Conservation (phyloP, 1,140 invertebrate genomes). For the Oryzaephilus surinamensis region DNA sequence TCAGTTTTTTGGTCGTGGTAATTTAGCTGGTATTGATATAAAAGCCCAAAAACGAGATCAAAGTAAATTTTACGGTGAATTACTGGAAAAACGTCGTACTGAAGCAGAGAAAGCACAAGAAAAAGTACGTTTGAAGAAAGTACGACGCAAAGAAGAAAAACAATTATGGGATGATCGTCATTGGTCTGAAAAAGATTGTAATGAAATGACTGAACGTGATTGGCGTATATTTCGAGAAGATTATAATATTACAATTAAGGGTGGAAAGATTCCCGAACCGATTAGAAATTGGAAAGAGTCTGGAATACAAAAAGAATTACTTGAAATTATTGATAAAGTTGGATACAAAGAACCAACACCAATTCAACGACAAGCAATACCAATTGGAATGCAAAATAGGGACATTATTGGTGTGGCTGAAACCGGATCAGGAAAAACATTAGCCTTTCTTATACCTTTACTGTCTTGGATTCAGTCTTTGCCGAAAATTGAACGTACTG, state of each 20-base stretch:
- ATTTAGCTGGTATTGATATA: slow-evolving; percentile 95
- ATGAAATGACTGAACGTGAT: slow-evolving; percentile 98
- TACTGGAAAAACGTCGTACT: slow-evolving; percentile 89
- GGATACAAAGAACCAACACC: slow-evolving; percentile 98
- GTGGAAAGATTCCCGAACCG: slow-evolving; percentile 93
- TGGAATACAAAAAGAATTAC: slow-evolving; percentile 79
- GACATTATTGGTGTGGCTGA: slow-evolving; percentile 99
- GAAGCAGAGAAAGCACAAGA: slow-evolving; percentile 98
- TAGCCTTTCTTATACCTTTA: slow-evolving; percentile 95
- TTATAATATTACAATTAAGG: slow-evolving; percentile 98
- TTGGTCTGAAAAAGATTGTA: slow-evolving; percentile 90
- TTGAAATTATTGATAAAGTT: slow-evolving; percentile 91
- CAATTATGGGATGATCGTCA: slow-evolving; percentile 98
- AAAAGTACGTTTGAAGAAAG: slow-evolving; percentile 84
- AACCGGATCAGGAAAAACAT: slow-evolving; percentile 88
- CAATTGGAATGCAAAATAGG: slow-evolving; percentile 95
- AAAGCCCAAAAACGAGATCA: slow-evolving; percentile 96
- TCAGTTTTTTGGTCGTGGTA: slow-evolving; percentile 96
- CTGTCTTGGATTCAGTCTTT: slow-evolving; percentile 97
- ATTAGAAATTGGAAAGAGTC: slow-evolving; percentile 93
- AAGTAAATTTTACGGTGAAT: slow-evolving; percentile 95
- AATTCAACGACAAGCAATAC: slow-evolving; percentile 98
- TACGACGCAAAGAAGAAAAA: slow-evolving; percentile 93
- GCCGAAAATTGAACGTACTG: slow-evolving; percentile 87
- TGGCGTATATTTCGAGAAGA: slow-evolving; percentile 99